These are phyloP conservation scores for Leptopilina drosophilae DNA, from an alignment of 2,888 invertebrate genomes.

Conservation along the genomic window DNA sequence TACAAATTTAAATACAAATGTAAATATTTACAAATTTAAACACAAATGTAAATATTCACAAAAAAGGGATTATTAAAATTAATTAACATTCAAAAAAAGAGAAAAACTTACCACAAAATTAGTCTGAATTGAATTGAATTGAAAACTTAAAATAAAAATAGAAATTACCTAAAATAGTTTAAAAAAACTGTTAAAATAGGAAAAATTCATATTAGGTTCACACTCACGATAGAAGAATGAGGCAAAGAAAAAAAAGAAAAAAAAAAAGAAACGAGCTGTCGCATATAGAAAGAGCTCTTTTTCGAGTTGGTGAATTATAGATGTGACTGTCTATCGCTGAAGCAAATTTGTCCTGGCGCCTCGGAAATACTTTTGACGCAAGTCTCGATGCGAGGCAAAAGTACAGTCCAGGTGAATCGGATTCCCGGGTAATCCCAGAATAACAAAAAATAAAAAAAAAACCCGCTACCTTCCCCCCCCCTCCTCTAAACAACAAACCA, in stretches of 20 bases:
- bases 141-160: not conserved
- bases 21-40: too few relatives aligned
- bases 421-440: constrained; percentile 30
- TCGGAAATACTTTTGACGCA: constrained; percentile 27
- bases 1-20: too few relatives aligned
- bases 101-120: too few relatives aligned
- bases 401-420: constrained; percentile 32
- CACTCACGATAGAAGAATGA: constrained; percentile 43
- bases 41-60: too few relatives aligned
- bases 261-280: constrained; percentile 29
- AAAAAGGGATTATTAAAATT: too few relatives aligned
- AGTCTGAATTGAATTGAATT: not conserved
- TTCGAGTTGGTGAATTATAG: constrained; percentile 50
- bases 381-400: constrained; percentile 30
- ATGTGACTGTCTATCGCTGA: constrained; percentile 41
- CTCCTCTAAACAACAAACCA: constrained; percentile 52
- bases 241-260: constrained; percentile 38
- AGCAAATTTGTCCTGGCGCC: constrained; percentile 38
- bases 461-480: too few relatives aligned
- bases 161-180: not conserved
- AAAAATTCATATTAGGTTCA: not conserved
- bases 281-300: constrained; percentile 32
- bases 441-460: constrained; percentile 19
- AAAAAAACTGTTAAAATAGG: not conserved
- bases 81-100: too few relatives aligned